Base-by-base conservation (phyloP, 2,797 vertebrate genomes). In the Chelon labrosus region DNA sequence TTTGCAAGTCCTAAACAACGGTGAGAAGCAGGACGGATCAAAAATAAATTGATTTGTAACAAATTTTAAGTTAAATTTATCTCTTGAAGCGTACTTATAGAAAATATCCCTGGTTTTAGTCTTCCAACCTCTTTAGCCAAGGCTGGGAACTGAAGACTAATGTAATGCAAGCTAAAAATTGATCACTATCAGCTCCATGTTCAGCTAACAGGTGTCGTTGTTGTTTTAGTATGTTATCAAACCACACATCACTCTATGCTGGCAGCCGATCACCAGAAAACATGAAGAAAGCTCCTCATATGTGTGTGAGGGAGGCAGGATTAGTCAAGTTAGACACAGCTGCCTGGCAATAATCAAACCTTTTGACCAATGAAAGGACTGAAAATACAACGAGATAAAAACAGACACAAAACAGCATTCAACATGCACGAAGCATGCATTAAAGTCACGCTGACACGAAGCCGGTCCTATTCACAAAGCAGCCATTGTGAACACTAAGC, bases 381-480 rank as follows among this genome's bases (percentile, higher is more conserved):
- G 51, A 49, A 62, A 69, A 87, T 10, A 38, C 39, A 64, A 51
- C 44, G 49, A 46, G 13, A 74, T 62, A 57, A 71, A 61, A 62
- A 46, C 2, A 12, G 2, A 49, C 56, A 75, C 72, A 63, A 79
- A 65, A 75, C 65, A 47, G 70, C 78, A 81, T 63, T 83, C 69
- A 60, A 63, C 97, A 96, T 96, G 96, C 97, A 77, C 77, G 91
- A 46, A 72, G 90, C 96, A 97, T 96, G 96, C 97, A 94, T 57
- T 22, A 50, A 92, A 93, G 90, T 88, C 85, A 74, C n/a, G 27
- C 31, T 54, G 57, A 72, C 54, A 75, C 66, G 46, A 49, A 35
- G n/a, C 47, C 3, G 14, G 63, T 39, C 76, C 44, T 0, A 17
- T 66, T 85, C 80, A 90, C 80, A 90, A 54, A 82, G 88, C 82